Conservation (phyloP, 2,113 vertebrate genomes). For the Sylvicapra grimmia region DNA sequence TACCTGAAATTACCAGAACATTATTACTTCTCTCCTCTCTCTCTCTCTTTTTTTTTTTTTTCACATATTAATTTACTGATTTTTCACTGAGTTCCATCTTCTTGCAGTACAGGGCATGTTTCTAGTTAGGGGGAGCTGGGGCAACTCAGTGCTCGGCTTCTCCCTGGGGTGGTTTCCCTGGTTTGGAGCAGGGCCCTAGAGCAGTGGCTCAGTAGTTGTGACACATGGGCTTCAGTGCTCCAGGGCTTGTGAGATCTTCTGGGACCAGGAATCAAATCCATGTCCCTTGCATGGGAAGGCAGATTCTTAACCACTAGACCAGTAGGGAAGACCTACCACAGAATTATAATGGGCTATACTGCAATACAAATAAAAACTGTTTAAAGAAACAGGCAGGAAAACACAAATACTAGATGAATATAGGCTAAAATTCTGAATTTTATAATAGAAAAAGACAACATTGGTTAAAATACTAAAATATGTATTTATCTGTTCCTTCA, state of each 20-base stretch:
- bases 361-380: not conserved
- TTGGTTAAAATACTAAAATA: not conserved
- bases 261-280: not conserved
- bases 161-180: not conserved
- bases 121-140: not conserved
- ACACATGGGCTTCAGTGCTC: not conserved
- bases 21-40: not conserved
- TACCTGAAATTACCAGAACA: not conserved
- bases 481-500: not conserved
- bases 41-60: not conserved
- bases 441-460: not conserved
- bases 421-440: not conserved
- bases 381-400: not conserved
- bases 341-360: not conserved
- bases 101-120: not conserved
- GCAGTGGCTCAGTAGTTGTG: not conserved
- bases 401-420: not conserved
- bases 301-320: not conserved
- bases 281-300: not conserved
- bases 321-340: not conserved
- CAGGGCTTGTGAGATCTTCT: not conserved
- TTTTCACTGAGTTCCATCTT: fast-evolving
- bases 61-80: not conserved
- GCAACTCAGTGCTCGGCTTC: not conserved
- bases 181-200: not conserved